phyloP scores from a whole-genome alignment of 2,888 invertebrate genomes.

The Schizaphis graminum region DNA sequence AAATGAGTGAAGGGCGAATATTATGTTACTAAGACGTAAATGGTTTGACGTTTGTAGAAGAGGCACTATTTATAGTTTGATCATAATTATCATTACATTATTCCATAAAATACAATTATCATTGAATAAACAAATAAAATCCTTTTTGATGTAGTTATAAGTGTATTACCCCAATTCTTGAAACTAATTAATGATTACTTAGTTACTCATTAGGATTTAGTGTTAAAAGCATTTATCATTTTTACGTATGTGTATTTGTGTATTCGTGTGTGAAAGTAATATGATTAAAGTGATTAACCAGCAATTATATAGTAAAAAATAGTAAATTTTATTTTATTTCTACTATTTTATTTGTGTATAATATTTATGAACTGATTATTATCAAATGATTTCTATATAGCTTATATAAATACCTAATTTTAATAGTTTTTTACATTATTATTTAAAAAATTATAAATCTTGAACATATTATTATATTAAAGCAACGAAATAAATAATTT shows the following conservation, averaged over 20 bases:
- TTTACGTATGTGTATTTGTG: neutral
- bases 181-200: neutral
- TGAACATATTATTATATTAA: neutral
- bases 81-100: neutral
- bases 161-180: neutral
- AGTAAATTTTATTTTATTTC: neutral
- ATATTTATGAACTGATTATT: neutral
- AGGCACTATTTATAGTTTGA: slow-evolving; percentile 3
- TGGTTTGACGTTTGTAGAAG: slow-evolving; percentile 2
- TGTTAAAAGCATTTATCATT: neutral
- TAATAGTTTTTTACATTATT: neutral
- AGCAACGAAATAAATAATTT: neutral
- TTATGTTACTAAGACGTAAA: neutral
- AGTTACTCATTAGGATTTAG: neutral
- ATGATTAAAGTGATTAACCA: neutral
- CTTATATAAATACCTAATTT: neutral
- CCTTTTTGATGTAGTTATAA: neutral
- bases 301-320: neutral
- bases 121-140: neutral
- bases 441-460: neutral
- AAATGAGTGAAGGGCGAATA: slow-evolving; percentile 40
- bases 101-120: slow-evolving; percentile 19
- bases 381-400: neutral
- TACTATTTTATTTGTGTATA: neutral
- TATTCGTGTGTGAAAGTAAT: neutral